Evolutionary conservation across 2,797 vertebrate genomes (phyloP), one percentile per base, ranked within the genome.

Genomic region (Rallus crepitans): DNA sequence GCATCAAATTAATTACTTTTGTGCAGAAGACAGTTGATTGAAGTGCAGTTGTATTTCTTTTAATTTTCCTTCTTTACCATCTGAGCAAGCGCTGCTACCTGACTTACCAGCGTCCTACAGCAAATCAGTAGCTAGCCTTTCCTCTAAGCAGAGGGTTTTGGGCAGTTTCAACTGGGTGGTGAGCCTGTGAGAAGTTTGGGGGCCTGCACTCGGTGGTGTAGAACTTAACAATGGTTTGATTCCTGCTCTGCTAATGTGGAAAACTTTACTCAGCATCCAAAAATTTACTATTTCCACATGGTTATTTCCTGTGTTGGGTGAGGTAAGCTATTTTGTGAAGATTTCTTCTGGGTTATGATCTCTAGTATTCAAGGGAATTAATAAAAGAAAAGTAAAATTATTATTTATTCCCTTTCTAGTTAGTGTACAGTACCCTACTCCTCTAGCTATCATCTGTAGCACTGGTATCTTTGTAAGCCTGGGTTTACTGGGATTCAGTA

Each of bases 401-500:
- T 50, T 50, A 27, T 50, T 25, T 50, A 50, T 50, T 50, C 48
- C 33, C 27, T 66, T 47, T 53, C 45, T 64, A 10, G 17, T 52
- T 90, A 31, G 19, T 3, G 4, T 39, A 5, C 24, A 53, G 11
- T 4, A 0, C 28, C 50, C 11, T 31, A 1, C 24, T 89, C 48
- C 27, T 31, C 33, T 40, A 0, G 17, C 63, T 52, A 3, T 3
- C 16, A 15, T 12, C 48, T 61, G 0, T 39, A 48, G 1, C 10
- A 1, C 6, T 25, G 31, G 8, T 12, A 3, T 42, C 12, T 39
- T 53, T 76, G 52, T 39, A 28, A 48, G 63, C 31, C 30, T 28
- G 78, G 27, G 2, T 21, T 87, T 37, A 2, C 52, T 75, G 66
- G 23, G 47, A 16, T 53, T 53, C 48, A 17, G 23, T 30, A 28